Evolutionary conservation across 2,888 invertebrate genomes (phyloP), one percentile per base, ranked within the genome.

Genomic region (Philaethria dido): DNA sequence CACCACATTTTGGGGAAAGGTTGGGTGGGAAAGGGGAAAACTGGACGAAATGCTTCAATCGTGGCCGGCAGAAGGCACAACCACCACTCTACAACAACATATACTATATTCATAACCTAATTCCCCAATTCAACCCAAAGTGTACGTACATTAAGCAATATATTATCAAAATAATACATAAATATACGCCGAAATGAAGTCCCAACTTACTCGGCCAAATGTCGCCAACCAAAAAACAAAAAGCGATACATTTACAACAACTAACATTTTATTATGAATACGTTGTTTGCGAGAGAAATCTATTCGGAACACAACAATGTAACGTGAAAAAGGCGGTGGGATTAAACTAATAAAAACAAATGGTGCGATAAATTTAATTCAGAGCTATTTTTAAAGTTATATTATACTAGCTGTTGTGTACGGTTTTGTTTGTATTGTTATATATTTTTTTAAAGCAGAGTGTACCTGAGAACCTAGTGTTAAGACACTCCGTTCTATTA

Each of bases 341-440:
- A 55, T 68, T 50, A 36, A 39, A 62, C 55, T 64, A 62, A 68
- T 68, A 68, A 68, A 68, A 68, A 62, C 55, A 69, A 73, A 74
- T 69, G 69, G 70, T 63, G 67, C 72, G 62, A 73, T 74, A 73
- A 72, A 75, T 75, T 74, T 71, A 64, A 74, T 71, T 71, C 67
- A 70, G 66, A 62, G 70, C 68, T 72, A 73, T 71, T 75, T 74
- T 75, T 72, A 74, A 75, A 72, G 65, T 72, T 75, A 69, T 72
- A 70, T 71, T 60, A 64, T 67, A 69, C 66, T 16, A 29, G 16
- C 14, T 48, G 6, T 48, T 14, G n/a, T 52, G 8, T 29, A 6
- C 8, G 16, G 44, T 44, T 44, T 44, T 44, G 44, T 16, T 44
- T 6, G 16, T 5, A 3, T 13, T 29, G 6, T 6, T 29, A 29